A percentile compares a stretch with the other conserved stretches of the same genome.
Conservation (phyloP, 1,140 invertebrate genomes). For the Dufourea novaeangliae region DNA sequence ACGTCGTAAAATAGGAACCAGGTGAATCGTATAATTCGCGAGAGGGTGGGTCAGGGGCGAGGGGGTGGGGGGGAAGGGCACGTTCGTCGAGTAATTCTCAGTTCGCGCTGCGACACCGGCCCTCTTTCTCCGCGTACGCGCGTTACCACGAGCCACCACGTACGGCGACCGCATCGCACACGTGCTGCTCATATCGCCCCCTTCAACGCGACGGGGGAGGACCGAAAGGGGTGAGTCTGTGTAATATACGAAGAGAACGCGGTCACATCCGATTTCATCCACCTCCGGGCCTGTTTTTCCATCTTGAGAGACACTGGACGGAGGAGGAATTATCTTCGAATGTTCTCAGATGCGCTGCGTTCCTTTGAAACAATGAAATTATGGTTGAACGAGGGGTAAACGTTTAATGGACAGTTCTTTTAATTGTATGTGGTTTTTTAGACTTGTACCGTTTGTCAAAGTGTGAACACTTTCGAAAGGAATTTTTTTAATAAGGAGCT, state of each 20-base stretch:
- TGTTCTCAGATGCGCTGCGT: not conserved
- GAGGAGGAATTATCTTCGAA: conserved; percentile 4
- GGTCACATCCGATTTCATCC: conserved; percentile 64
- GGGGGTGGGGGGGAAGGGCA: conserved; percentile 42
- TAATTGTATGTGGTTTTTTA: no score
- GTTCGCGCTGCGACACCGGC: conserved; percentile 54
- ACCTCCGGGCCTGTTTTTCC: conserved; percentile 34
- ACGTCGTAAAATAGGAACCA: conserved; percentile 82
- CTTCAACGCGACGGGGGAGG: conserved; percentile 30
- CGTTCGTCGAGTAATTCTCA: conserved; percentile 73
- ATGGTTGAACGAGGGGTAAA: no score
- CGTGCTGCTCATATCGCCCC: conserved; percentile 73
- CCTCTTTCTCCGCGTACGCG: conserved; percentile 50
- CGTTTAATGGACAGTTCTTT: no score
- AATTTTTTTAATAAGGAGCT: no score
- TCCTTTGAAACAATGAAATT: not conserved
- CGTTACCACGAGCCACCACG: conserved; percentile 62
- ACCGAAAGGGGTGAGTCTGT: conserved; percentile 50
- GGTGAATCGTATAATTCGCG: conserved; percentile 82
- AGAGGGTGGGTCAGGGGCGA: conserved; percentile 28
- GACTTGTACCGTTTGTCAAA: no score
- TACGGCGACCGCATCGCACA: conserved; percentile 69
- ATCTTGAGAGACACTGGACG: conserved; percentile 25
- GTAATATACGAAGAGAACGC: conserved; percentile 62
- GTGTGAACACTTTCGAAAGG: no score